These are phyloP conservation scores for Sinocyclocheilus anophthalmus DNA, from an alignment of 2,113 vertebrate genomes.

Conservation along the genomic window DNA sequence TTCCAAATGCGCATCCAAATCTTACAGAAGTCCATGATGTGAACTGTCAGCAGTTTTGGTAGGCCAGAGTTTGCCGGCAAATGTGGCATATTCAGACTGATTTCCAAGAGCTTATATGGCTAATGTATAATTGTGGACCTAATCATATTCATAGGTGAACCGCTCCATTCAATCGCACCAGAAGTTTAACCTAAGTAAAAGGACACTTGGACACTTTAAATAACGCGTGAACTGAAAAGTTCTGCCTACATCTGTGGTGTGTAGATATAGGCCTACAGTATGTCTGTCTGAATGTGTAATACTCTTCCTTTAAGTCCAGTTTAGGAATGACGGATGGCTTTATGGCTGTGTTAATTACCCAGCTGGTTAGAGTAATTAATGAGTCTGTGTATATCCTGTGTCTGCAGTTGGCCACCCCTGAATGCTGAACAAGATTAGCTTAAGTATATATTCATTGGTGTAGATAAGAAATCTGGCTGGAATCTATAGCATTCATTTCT, in stretches of 20 bases:
- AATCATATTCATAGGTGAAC: not conserved
- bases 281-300: slow-evolving; percentile 1
- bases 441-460: not conserved
- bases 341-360: slow-evolving; percentile 28
- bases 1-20: slow-evolving; percentile 36
- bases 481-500: not conserved
- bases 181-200: not conserved
- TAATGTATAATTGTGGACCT: not conserved
- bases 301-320: slow-evolving; percentile 11
- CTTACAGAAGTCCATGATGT: not conserved
- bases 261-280: not conserved
- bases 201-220: not conserved
- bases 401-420: slow-evolving; percentile 21
- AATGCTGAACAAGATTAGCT: not conserved
- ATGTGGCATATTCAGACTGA: not conserved
- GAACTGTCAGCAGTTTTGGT: slow-evolving; percentile 27
- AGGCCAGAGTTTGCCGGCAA: not conserved
- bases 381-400: slow-evolving; percentile 24
- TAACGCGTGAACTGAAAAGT: not conserved
- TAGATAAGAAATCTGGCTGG: not conserved
- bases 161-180: not conserved
- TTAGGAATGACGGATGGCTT: slow-evolving; percentile 49
- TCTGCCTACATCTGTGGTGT: slow-evolving; percentile 1
- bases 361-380: slow-evolving; percentile 29
- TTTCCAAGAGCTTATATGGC: not conserved